Percentiles rank a stretch among this genome's conserved stretches.
Evolutionary conservation across 1,140 invertebrate genomes (phyloP).

Genomic region (Heliconius congener): DNA sequence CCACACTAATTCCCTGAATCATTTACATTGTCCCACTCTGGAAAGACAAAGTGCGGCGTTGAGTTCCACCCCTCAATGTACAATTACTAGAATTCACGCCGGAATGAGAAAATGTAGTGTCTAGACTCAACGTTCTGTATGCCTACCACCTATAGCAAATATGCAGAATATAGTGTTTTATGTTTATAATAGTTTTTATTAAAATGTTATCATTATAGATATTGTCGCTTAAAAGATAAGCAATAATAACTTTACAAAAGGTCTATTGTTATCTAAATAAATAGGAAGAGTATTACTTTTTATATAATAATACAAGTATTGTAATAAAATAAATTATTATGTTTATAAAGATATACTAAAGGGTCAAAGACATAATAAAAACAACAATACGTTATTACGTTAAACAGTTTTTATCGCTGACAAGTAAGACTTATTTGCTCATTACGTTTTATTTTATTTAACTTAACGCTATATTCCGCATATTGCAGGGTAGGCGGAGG

Average conservation of each 20-base stretch:
- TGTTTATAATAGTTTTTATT: background rate
- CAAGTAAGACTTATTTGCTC: background rate
- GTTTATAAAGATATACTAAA: background rate
- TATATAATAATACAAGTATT: background rate
- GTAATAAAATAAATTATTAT: background rate
- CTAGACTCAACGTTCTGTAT: too few relatives aligned
- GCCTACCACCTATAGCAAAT: too few relatives aligned
- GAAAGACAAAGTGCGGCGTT: too few relatives aligned
- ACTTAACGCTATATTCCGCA: too few relatives aligned
- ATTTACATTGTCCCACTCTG: too few relatives aligned
- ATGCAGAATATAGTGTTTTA: too few relatives aligned
- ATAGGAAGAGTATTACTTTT: background rate
- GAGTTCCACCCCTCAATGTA: too few relatives aligned
- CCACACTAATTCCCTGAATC: too few relatives aligned
- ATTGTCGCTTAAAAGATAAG: conserved; percentile 10
- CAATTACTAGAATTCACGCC: too few relatives aligned
- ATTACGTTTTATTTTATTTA: background rate
- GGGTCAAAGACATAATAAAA: background rate
- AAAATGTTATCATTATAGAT: background rate
- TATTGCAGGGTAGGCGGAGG: too few relatives aligned
- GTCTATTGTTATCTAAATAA: background rate
- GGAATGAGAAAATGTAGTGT: background rate
- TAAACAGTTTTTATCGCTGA: background rate
- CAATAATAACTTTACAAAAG: background rate
- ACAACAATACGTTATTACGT: too few relatives aligned